A percentile compares a stretch with the other conserved stretches of the same genome.
These are phyloP conservation scores for Campylomormyrus tamandua DNA, from an alignment of 2,113 vertebrate species.

Conservation along the genomic window DNA sequence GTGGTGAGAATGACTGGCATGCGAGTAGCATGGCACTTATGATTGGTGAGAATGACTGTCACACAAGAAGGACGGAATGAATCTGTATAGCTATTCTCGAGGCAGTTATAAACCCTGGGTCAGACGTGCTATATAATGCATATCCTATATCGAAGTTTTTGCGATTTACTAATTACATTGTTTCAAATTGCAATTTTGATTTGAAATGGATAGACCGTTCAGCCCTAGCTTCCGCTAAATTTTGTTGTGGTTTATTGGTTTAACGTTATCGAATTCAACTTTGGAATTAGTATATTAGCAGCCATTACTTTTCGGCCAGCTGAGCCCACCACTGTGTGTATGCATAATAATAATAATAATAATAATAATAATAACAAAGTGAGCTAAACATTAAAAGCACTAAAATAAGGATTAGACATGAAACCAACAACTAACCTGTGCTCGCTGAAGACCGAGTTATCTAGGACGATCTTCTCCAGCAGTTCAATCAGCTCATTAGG, in stretches of 20 bases:
- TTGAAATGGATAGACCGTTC: background rate
- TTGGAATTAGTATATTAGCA: background rate
- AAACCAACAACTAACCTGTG: slow-evolving; percentile 64
- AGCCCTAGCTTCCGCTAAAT: background rate
- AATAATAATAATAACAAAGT: background rate
- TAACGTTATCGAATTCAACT: background rate
- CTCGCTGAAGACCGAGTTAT: slow-evolving; percentile 85
- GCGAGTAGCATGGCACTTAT: too few species aligned
- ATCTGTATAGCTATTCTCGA: too few species aligned
- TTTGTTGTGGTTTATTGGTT: background rate
- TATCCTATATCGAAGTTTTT: background rate
- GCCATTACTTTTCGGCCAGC: background rate
- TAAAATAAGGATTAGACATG: background rate
- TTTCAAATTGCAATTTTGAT: background rate
- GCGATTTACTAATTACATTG: background rate
- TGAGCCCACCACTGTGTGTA: background rate
- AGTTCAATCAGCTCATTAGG: slow-evolving; percentile 86
- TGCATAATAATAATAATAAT: background rate
- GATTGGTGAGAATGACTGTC: background rate
- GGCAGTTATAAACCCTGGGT: background rate
- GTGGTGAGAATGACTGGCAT: too few species aligned
- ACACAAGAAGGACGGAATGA: background rate
- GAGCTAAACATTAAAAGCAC: background rate
- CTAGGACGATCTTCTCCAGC: slow-evolving; percentile 85
- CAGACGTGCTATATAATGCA: background rate